phyloP scores from a whole-genome alignment of 2,113 vertebrate species.

The chimpanzee (Pan troglodytes) region NHGRI_mPanTro3-v2.1_pri NC_072420.2:35370001-35370500 shows the following conservation, averaged over 20 bases:
- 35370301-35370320: neutral
- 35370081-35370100: neutral
- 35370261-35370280: neutral
- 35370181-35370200: neutral
- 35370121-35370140: neutral
- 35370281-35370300: neutral
- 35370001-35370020: neutral
- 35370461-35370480: neutral
- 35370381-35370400: neutral
- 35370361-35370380: neutral
- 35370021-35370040: neutral
- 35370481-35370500: too few species aligned
- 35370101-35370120: neutral
- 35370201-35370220: too few species aligned
- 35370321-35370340: neutral
- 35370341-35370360: neutral
- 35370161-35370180: neutral
- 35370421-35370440: neutral
- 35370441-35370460: neutral
- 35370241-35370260: neutral
- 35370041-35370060: neutral
- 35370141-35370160: neutral
- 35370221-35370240: too few species aligned
- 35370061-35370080: neutral
- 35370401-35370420: neutral